Base-by-base conservation (phyloP, 2,797 vertebrate genomes). In the Oreochromis mossambicus region DNA sequence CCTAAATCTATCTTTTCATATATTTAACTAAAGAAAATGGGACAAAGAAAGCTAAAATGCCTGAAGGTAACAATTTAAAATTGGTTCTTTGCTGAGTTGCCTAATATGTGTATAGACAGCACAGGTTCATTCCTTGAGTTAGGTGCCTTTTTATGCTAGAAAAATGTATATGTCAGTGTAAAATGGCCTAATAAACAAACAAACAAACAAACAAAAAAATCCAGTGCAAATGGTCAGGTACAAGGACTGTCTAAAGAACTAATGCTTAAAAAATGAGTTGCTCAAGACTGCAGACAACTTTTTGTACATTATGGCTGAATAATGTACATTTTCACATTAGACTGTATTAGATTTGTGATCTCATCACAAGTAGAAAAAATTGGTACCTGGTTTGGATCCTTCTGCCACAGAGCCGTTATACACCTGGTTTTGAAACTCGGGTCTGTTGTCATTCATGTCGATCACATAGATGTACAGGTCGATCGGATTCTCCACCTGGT, bases 361-460 rank as follows among this genome's bases (percentile, higher is more conserved):
- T 21, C 34, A 26, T 17, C 3, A 48, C 13, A 43, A 82, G 10
- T 29, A 6, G n/a, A 15, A 7, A 46, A 32, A 38, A 4, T 12
- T 54, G 68, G 63, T 96, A 99, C 98, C 98, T 97, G 98, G 98
- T 96, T 99, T 99, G 87, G 98, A 98, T 51, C 98, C 97, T 94
- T 99, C 98, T 7, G 98, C 97, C 94, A 99, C 98, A 0, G 98
- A 99, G 89, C 98, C 98, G 2, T 99, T 99, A 94, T 98, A 99
- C 79, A 99, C 97, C 92, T 98, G 98, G 94, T 98, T 98, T 90
- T 97, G 94, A 92, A 99, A 99, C 92, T 99, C 98, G 0, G 98
- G 98, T 17, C 98, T 96, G 96, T 99, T 99, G 97, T 99, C 98
- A 1, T 99, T 99, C 98, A 99, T 99, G 95, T 99, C 98, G 73